phyloP scores from a whole-genome alignment of 2,113 vertebrate genomes.

The Thunnus thynnus region DNA sequence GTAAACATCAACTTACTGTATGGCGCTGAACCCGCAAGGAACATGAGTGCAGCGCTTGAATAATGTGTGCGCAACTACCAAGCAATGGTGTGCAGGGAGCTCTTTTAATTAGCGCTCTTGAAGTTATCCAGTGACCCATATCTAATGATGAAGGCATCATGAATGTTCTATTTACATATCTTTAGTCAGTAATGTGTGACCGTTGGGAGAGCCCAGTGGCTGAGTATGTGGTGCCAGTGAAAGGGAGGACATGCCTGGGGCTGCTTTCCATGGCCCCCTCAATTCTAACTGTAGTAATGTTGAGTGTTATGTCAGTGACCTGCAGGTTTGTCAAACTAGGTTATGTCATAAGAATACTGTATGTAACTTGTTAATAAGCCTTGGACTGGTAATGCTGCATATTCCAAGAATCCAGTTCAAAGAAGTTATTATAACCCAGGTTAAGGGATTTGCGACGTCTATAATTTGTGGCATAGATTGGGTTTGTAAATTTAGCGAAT shows the following conservation, averaged over 20 bases:
- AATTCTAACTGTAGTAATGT: constrained; percentile 45
- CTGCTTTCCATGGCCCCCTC: constrained; percentile 54
- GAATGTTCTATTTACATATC: constrained; percentile 82
- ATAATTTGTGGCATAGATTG: neutral
- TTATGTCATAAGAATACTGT: constrained; percentile 39
- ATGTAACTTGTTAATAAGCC: constrained; percentile 36
- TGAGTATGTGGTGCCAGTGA: constrained; percentile 62
- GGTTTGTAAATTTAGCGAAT: neutral
- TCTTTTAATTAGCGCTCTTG: constrained; percentile 80
- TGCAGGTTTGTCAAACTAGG: constrained; percentile 60
- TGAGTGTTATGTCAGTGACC: constrained; percentile 54
- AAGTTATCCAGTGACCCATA: constrained; percentile 81
- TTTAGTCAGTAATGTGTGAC: constrained; percentile 79
- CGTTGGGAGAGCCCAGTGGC: constrained; percentile 71
- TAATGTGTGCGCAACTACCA: constrained; percentile 55
- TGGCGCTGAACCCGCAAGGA: constrained; percentile 52
- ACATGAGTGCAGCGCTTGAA: constrained; percentile 41
- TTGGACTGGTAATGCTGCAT: neutral
- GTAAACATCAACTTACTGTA: constrained; percentile 41
- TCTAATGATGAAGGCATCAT: constrained; percentile 81
- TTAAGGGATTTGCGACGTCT: neutral
- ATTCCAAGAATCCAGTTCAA: constrained; percentile 1
- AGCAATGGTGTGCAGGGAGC: constrained; percentile 65
- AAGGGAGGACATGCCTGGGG: constrained; percentile 54
- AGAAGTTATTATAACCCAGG: neutral